These are phyloP conservation scores for Botia almorhae DNA, from an alignment of 2,797 vertebrate genomes.

Conservation along the genomic window DNA sequence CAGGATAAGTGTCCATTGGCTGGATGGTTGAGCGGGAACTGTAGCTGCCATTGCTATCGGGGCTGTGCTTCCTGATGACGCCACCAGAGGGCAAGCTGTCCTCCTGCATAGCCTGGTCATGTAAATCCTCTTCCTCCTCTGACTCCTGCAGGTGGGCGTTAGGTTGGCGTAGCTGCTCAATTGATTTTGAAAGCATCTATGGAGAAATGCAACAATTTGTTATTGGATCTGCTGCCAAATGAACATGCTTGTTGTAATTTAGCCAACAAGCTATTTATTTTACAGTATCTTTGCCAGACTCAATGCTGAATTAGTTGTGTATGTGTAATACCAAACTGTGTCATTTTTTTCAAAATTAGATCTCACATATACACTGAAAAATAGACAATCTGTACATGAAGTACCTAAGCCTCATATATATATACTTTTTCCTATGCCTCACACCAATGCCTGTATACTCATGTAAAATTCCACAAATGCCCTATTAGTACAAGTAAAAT, in stretches of 20 bases:
- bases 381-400: too few species aligned
- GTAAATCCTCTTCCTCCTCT: conserved; percentile 85
- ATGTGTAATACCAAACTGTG: not conserved
- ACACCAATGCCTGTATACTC: too few species aligned
- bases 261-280: not conserved
- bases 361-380: conserved; percentile 56
- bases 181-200: conserved; percentile 97
- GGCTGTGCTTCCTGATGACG: conserved; percentile 81
- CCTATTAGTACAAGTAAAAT: too few species aligned
- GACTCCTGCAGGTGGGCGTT: conserved; percentile 91
- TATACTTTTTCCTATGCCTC: too few species aligned
- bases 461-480: too few species aligned
- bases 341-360: conserved; percentile 11
- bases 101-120: conserved; percentile 85
- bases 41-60: conserved; percentile 78
- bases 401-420: too few species aligned
- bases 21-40: conserved; percentile 73
- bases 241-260: not conserved
- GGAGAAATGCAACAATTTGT: conserved; percentile 44
- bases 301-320: too few species aligned
- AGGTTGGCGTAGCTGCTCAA: conserved; percentile 96
- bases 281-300: not conserved
- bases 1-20: conserved; percentile 79
- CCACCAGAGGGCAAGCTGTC: conserved; percentile 83
- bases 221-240: not conserved